Base-by-base conservation (phyloP, 1,140 invertebrate genomes). In the Akabosia matsudoensis region DNA sequence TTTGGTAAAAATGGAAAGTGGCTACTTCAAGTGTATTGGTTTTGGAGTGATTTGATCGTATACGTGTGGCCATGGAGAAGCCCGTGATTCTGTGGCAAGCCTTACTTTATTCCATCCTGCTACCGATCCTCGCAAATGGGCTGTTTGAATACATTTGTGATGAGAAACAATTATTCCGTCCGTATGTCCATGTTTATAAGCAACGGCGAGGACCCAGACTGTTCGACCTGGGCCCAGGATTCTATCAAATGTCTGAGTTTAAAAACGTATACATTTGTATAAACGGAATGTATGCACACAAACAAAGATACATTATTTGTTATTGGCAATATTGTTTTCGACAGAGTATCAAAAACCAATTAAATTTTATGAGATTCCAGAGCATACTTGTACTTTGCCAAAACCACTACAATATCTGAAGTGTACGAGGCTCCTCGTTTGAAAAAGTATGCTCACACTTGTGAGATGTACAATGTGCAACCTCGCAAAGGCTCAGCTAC, bases 101-200 rank as follows among this genome's bases (percentile, higher is more conserved):
- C n/a, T n/a, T 45, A 7, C 26, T 67, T 31, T 30, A 16, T 22
- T 30, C 31, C 24, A 30, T 67, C 10, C 10, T 30, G 4, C 4
- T 67, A 4, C 26, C 28, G 10, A 28, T 2, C 28, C 31, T 67
- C n/a, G 28, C 26, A 4, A 1, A 30, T 30, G 61, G 7, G 13
- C 61, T 72, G 14, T 72, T 72, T 45, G 70, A 72, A 51, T 72
- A 72, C 28, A 45, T 72, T 45, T 72, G 70, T 28, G 70, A 72
- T 14, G 70, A 72, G 16, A 51, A 45, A 22, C 22, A 37, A 37
- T 28, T 72, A 3, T 72, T 37, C 70, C 34, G 45, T n/a, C 70
- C 70, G 33, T 72, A 72, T 28, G 4, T 72, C n/a, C 33, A 51
- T 18, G 37, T 72, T 3, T 72, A 72, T 24, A 22, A 72, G 26